Evolutionary conservation across 2,888 invertebrate genomes (phyloP), one percentile per base, ranked within the genome.

Genomic region (Lasioglossum villosulum): DNA sequence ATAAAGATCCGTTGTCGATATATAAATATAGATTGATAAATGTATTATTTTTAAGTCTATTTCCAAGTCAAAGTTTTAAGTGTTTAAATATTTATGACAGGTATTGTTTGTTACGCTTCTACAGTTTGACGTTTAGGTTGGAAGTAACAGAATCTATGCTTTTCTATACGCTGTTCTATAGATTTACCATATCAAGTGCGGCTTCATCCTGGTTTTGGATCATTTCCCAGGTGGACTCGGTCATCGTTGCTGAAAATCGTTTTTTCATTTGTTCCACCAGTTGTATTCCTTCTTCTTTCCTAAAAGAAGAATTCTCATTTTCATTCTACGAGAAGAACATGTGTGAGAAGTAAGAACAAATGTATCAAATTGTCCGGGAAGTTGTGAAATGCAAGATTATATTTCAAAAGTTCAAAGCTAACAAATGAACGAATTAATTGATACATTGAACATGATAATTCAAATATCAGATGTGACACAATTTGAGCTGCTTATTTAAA

Each of bases 241-340:
- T 88, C 59, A 92, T 88, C 4, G 97, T 96, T 1, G 97, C 97
- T 14, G 98, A 97, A 95, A 97, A 98, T 93, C 97, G 96, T 86
- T 96, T 96, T 94, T 97, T 98, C 98, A 98, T 98, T 90, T 98
- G 97, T 75, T 96, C 96, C 88, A 98, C 97, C 92, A 97, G 96
- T 83, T 96, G 95, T 85, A 96, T 95, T 19, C 98, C 98, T 92
- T 98, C 98, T 86, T 97, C 97, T 83, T 97, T 96, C 87, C 97
- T 96, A 75, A 66, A 34, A 14, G 23, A 34, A 48, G 12, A 23
- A 70, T 30, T 23, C 14, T 12, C 1, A 73, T 23, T 30, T 16
- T 4, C 27, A 8, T 48, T 3, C 27, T 14, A 30, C 10, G 34
- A 2, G 16, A n/a, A 34, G 4, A 39, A 12, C 14, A 39, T 39